These are phyloP conservation scores for Phyllostomus hastatus DNA, from an alignment of 2,113 vertebrate species.

Conservation along the genomic window DNA sequence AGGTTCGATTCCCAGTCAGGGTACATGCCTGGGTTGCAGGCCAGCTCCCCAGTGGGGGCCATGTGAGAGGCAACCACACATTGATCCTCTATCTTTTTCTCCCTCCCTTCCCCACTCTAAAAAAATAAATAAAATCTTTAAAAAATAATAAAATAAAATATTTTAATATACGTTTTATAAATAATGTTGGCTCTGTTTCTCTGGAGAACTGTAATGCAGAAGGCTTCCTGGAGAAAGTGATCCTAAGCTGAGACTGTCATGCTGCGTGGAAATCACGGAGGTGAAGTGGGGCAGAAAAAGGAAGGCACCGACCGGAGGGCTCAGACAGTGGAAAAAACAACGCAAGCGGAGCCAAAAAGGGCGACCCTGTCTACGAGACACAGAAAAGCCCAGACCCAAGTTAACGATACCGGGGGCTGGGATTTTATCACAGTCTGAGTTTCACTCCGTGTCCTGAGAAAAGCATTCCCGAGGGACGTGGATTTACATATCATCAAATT, in stretches of 20 bases:
- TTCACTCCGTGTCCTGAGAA: background rate
- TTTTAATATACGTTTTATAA: background rate
- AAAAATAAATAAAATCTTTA: too few relatives aligned
- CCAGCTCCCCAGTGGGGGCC: too few relatives aligned
- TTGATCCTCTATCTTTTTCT: too few relatives aligned
- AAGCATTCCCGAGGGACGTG: background rate
- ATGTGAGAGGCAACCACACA: too few relatives aligned
- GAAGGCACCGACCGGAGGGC: background rate
- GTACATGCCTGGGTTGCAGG: too few relatives aligned
- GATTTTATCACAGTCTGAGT: background rate
- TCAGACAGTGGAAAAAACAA: background rate
- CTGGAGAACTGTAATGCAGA: background rate
- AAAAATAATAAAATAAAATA: too few relatives aligned
- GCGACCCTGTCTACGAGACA: background rate
- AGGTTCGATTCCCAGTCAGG: too few relatives aligned
- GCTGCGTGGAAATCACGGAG: background rate
- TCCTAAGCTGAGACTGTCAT: background rate
- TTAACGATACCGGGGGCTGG: background rate
- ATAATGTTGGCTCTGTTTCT: background rate
- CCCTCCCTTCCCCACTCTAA: too few relatives aligned
- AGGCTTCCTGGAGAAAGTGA: background rate
- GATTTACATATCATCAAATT: slow-evolving; percentile 1
- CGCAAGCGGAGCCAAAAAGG: background rate
- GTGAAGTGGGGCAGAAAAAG: background rate
- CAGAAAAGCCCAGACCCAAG: background rate